Base-by-base conservation (phyloP, 2,797 vertebrate genomes). In the Pogonophryne albipinna region DNA sequence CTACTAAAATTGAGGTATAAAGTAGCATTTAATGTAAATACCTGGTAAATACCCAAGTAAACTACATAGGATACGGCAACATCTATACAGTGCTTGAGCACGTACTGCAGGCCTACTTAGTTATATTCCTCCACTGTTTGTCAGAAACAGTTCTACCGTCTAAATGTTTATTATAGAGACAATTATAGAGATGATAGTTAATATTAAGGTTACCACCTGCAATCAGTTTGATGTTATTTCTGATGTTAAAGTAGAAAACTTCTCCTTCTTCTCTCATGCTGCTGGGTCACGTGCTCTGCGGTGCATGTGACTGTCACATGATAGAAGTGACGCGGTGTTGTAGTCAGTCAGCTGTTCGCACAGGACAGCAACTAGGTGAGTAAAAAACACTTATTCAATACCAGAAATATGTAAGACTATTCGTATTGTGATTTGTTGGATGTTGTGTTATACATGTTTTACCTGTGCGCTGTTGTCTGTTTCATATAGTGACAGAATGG, bases 301-400 rank as follows among this genome's bases (percentile, higher is more conserved):
- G 49, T 1, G 23, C 89, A 89, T 76, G 87, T 94, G 94, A 94
- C 46, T 11, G 87, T 94, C 94, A 95, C 92, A 90, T 95, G 95
- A 95, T 13, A 51, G 15, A 19, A 23, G 89, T 91, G 88, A 91
- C 89, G 89, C 59, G 6, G 62, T 87, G 89, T 83, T 85, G 80
- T 86, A 68, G 76, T 80, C 85, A 61, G 84, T 92, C 93, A 93
- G 84, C 93, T 91, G 91, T 75, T 80, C 11, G 19, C 60, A 14
- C 52, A 62, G 55, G 13, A 52, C 44, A 47, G 17, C 3, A 38
- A 34, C 77, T 42, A 58, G 90, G 94, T 94, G 87, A 87, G 89
- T 70, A n/a, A 38, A 47, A 51, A 16, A 49, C 17, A 3, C 56
- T 42, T 23, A 11, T 64, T 46, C 3, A 6, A 11, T 14, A 38